These are phyloP conservation scores for Agrochola circellaris DNA, from an alignment of 2,888 invertebrate species.

Conservation along the genomic window DNA sequence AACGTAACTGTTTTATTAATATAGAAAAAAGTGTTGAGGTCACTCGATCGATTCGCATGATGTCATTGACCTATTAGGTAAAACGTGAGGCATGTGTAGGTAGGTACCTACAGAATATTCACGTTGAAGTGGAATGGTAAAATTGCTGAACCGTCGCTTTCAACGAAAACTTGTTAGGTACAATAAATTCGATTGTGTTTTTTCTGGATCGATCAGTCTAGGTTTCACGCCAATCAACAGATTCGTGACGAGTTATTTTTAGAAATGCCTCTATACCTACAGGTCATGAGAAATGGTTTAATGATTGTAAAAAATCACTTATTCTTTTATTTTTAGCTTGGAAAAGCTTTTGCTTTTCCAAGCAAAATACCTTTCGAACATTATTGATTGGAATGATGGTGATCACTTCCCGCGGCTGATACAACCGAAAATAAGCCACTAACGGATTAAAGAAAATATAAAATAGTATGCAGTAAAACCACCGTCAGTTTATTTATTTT, in stretches of 20 bases:
- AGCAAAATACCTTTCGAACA: too few species aligned
- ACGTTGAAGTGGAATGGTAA: constrained; percentile 6
- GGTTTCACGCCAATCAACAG: constrained; percentile 21
- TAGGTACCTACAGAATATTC: background rate
- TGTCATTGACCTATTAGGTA: constrained; percentile 49
- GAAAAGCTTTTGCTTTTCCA: too few species aligned
- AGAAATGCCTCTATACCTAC: background rate
- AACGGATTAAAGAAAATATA: constrained; percentile 12
- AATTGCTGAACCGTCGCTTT: background rate
- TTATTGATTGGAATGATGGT: too few species aligned
- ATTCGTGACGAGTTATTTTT: constrained; percentile 25
- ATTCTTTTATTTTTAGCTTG: background rate
- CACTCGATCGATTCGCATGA: constrained; percentile 25
- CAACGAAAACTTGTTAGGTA: background rate
- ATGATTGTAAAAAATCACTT: background rate
- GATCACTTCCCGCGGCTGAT: constrained; percentile 25
- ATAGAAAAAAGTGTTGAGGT: constrained; percentile 20
- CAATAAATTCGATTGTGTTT: constrained; percentile 1
- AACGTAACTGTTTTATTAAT: constrained; percentile 1
- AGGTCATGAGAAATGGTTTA: background rate
- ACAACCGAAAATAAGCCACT: constrained; percentile 9
- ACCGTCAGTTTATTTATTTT: constrained; percentile 8
- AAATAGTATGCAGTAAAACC: constrained; percentile 2
- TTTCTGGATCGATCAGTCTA: constrained; percentile 4
- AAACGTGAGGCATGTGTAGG: constrained; percentile 4